Evolutionary conservation across 1,140 invertebrate species (phyloP).

Genomic region (Halotydeus destructor): DNA sequence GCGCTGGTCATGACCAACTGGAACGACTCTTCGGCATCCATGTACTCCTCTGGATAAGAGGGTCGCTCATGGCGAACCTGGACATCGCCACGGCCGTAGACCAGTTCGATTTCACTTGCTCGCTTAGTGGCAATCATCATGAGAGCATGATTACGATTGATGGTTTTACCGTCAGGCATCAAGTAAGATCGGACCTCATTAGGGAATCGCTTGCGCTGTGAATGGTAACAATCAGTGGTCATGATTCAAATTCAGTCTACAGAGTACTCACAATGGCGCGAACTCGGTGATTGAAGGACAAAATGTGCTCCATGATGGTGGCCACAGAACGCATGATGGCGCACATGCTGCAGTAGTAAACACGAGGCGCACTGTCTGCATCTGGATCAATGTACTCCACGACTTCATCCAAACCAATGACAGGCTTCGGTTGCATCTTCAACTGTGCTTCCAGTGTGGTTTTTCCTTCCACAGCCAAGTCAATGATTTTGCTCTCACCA

Average conservation of each 20-base stretch:
- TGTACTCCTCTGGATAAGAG: slow-evolving; percentile 1
- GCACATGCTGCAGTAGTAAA: slow-evolving; percentile 6
- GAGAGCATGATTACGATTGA: slow-evolving; percentile 6
- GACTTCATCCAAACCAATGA: slow-evolving; percentile 4
- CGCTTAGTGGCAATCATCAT: slow-evolving; percentile 2
- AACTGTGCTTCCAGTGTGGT: slow-evolving; percentile 1
- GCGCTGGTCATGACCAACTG: neutral
- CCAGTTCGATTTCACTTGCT: slow-evolving; percentile 3
- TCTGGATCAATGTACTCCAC: slow-evolving; percentile 9
- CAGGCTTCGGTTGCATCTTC: too few species aligned
- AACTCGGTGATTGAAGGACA: slow-evolving; percentile 6
- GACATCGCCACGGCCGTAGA: slow-evolving; percentile 7
- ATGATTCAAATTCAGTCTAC: neutral
- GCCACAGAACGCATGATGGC: neutral
- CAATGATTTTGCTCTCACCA: neutral
- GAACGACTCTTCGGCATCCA: neutral
- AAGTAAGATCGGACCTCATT: slow-evolving; percentile 1
- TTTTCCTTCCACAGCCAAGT: neutral
- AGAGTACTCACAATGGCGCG: neutral
- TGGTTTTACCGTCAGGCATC: slow-evolving; percentile 3
- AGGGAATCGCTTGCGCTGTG: slow-evolving; percentile 1
- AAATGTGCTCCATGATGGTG: slow-evolving; percentile 6
- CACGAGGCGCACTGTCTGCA: neutral
- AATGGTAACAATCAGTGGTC: neutral
- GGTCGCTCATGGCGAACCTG: neutral